Base-by-base conservation (phyloP, 2,888 invertebrate species). In the Helleia helle region DNA sequence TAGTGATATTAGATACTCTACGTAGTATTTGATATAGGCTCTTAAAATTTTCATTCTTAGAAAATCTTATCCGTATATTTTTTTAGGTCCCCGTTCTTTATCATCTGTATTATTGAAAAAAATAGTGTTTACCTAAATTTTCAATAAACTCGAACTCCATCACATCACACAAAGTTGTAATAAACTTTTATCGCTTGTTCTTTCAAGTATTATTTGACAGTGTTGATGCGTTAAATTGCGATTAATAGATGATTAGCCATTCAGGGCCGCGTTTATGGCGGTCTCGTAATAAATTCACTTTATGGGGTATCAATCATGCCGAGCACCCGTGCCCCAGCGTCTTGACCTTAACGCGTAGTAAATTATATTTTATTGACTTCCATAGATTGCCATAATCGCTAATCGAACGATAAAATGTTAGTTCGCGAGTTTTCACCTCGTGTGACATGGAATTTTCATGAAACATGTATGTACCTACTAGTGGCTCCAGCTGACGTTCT, bases 221-320 rank as follows among this genome's bases (percentile, higher is more conserved):
- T 74, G 71, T 71, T 66, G 70, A 75, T 71, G 71, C 72, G 69
- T 77, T 72, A 75, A 77, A 75, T 71, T 69, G 71, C 71, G 71
- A 76, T 80, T 73, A 79, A 75, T 71, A 73, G 71, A 73, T 73
- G 74, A 80, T 77, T 76, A 79, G 70, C 65, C 64, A 64, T 74
- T 72, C 64, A 62, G 62, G 57, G 59, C 58, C 62, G 62, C 62
- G 64, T 76, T 79, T 72, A 79, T 69, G 60, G 67, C 71, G 69
- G 67, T 65, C 59, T 58, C 53, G 73, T 69, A 71, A 75, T 79
- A 76, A 81, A 79, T 75, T 72, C 59, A 48, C 55, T 80, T 83
- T 79, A 83, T 71, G 68, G 69, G 62, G 59, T 71, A 79, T 79
- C 79, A 75, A 79, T 80, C 75, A 72, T 62, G 52, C 36, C 40